Evolutionary conservation across 2,888 invertebrate species (phyloP).

Genomic region (Gandaritis pyraliata): DNA sequence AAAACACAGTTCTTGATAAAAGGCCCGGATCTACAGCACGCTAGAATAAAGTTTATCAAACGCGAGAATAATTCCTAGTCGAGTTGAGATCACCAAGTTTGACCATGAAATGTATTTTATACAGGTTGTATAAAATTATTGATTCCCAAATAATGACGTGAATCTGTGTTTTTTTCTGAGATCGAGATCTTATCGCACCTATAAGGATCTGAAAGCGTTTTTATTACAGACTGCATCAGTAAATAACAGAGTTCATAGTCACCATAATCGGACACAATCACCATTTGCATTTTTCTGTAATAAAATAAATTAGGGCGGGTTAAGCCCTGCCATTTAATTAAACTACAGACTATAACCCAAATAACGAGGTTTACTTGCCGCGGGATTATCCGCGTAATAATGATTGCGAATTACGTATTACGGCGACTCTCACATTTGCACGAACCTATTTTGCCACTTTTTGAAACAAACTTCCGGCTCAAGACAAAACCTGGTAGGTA

Average conservation of each 20-base stretch:
- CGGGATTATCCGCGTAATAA: slow-evolving; percentile 29
- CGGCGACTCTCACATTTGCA: slow-evolving; percentile 17
- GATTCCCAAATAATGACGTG: no score
- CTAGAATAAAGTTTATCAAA: no score
- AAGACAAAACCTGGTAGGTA: background rate
- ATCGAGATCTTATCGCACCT: no score
- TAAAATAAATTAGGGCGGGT: slow-evolving; percentile 27
- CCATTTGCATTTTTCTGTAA: slow-evolving; percentile 26
- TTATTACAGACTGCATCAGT: no score
- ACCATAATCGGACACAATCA: slow-evolving; percentile 6
- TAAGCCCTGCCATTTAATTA: slow-evolving; percentile 25
- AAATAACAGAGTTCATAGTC: background rate
- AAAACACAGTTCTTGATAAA: background rate
- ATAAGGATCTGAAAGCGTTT: no score
- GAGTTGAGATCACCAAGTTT: no score
- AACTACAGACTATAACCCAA: slow-evolving; percentile 26
- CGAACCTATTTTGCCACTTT: background rate
- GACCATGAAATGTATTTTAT: no score
- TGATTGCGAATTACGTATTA: slow-evolving; percentile 29
- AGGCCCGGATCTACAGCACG: no score
- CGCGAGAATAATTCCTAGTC: no score
- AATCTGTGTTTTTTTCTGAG: no score
- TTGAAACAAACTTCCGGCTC: background rate
- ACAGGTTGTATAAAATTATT: no score
- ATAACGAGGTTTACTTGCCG: slow-evolving; percentile 30